Evolutionary conservation across 2,888 invertebrate species (phyloP).

Genomic region (Hirtodrosophila duncani): DNA sequence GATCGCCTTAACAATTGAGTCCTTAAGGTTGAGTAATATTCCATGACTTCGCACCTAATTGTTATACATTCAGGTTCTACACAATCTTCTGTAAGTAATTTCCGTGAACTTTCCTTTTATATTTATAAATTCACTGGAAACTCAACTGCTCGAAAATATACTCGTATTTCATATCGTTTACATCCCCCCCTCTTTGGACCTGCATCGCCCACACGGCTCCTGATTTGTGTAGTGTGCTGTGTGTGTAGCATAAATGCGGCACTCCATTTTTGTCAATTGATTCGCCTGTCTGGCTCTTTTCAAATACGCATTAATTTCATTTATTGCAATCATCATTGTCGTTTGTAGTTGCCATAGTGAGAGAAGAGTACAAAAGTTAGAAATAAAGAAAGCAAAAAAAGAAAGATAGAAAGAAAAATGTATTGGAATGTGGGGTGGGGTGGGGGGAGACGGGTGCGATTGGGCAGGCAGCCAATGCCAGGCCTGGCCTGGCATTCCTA

Average conservation of each 20-base stretch:
- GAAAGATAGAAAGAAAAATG: background rate
- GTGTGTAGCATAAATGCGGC: constrained; percentile 39
- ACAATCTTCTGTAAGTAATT: no score
- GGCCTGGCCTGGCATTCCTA: constrained; percentile 50
- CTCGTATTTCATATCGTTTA: background rate
- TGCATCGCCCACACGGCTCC: constrained; percentile 15
- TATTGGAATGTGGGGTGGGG: background rate
- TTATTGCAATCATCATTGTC: constrained; percentile 71
- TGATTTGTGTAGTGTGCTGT: constrained; percentile 37
- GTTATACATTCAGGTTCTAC: no score
- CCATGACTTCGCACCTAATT: no score
- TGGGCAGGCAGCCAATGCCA: background rate
- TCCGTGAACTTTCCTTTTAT: no score
- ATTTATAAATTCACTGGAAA: no score
- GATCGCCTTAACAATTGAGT: no score
- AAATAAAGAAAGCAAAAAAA: constrained; percentile 25
- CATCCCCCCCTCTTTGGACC: constrained; percentile 8
- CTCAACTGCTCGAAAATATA: no score
- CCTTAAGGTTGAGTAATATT: no score
- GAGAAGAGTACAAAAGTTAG: constrained; percentile 50
- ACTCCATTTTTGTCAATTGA: constrained; percentile 68
- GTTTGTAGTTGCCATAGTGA: constrained; percentile 56
- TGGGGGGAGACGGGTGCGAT: background rate
- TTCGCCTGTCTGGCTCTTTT: constrained; percentile 72
- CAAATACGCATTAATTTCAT: constrained; percentile 72